Conservation (phyloP, 2,888 invertebrate genomes). For the Margaritifera margaritifera region DNA sequence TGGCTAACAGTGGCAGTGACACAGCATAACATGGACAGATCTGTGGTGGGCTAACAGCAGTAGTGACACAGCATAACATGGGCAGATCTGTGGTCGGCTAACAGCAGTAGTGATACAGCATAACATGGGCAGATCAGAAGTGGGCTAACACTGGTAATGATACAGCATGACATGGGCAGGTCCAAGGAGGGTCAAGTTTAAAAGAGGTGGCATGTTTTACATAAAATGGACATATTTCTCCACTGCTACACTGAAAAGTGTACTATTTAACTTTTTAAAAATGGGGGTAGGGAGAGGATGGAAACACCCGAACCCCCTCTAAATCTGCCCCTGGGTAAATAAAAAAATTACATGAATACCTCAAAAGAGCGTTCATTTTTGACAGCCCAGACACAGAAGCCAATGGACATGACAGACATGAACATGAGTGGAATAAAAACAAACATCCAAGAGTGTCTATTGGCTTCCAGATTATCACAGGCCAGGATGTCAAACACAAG, state of each 20-base stretch:
- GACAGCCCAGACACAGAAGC: conserved; percentile 97
- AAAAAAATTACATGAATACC: conserved; percentile 74
- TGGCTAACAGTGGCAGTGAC: no score
- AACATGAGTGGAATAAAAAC: conserved; percentile 92
- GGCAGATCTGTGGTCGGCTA: no score
- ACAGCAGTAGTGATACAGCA: no score
- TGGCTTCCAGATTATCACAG: conserved; percentile 93
- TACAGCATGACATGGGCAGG: no score
- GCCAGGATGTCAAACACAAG: conserved; percentile 97
- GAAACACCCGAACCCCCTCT: not conserved
- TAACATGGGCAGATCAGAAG: no score
- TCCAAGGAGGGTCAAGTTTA: no score
- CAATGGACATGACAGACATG: conserved; percentile 96
- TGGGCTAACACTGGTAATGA: no score
- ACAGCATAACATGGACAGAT: no score
- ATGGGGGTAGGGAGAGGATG: no score
- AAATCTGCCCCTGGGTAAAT: not conserved
- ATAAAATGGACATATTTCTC: not conserved
- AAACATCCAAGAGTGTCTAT: conserved; percentile 79
- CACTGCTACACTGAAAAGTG: conserved; percentile 1
- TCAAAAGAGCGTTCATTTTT: conserved; percentile 98
- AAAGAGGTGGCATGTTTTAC: not conserved
- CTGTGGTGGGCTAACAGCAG: no score
- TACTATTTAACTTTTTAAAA: not conserved
- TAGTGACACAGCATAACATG: no score